These are phyloP conservation scores for Cisticola juncidis DNA, from an alignment of 2,113 vertebrate species.

Conservation along the genomic window DNA sequence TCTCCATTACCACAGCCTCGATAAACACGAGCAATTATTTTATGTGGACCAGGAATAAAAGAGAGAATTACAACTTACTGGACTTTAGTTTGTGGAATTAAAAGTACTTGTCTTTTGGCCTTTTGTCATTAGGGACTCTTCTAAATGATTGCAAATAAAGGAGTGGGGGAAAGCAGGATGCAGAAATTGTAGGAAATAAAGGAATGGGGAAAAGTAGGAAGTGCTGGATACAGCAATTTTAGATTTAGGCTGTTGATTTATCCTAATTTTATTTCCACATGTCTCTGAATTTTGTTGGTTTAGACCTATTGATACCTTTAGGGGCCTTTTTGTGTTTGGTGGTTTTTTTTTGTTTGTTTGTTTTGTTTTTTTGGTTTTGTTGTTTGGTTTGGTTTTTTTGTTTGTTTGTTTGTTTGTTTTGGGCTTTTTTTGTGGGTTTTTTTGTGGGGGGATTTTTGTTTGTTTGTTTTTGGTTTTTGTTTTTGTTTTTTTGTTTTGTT, in stretches of 20 bases:
- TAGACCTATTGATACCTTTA: background rate
- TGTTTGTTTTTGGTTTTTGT: too few species aligned
- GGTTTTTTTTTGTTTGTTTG: too few species aligned
- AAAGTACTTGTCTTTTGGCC: background rate
- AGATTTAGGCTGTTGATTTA: background rate
- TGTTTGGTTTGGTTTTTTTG: too few species aligned
- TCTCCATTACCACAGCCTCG: constrained; percentile 66
- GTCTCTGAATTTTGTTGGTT: background rate
- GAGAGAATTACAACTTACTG: constrained; percentile 16
- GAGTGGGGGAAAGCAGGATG: background rate
- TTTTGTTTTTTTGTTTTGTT: too few species aligned
- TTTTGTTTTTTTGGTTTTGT: too few species aligned
- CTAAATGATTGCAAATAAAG: background rate
- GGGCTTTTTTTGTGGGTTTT: too few species aligned
- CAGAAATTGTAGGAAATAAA: background rate
- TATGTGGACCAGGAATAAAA: constrained; percentile 21
- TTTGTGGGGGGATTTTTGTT: too few species aligned
- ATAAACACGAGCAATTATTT: constrained; percentile 75
- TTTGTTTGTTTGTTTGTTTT: too few species aligned
- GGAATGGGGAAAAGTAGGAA: background rate
- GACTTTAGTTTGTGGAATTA: background rate
- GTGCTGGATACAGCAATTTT: background rate
- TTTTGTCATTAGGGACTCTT: constrained; percentile 4
- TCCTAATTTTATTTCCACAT: background rate
- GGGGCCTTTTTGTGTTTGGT: background rate